Evolutionary conservation across 1,140 invertebrate species (phyloP).

Genomic region (Lasioglossum baleicum): DNA sequence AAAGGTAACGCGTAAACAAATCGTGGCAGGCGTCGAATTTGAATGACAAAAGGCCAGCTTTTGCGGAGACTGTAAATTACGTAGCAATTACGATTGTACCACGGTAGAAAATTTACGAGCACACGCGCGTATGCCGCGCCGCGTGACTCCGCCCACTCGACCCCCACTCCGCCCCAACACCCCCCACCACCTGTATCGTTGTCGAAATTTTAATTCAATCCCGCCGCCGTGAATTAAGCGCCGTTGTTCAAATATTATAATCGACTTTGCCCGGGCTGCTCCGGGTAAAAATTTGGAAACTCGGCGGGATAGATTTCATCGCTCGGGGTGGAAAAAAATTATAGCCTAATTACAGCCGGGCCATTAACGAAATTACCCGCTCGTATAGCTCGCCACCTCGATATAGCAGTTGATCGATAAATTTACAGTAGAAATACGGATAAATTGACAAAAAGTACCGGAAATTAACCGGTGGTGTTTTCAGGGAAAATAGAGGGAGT

Average conservation of each 20-base stretch:
- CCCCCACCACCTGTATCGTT: no score
- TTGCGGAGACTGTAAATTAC: constrained; percentile 40
- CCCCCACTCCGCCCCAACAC: no score
- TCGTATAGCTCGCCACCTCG: background rate
- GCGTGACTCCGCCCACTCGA: no score
- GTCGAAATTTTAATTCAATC: constrained; percentile 50
- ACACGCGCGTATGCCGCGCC: no score
- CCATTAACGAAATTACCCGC: constrained; percentile 1
- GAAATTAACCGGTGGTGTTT: constrained; percentile 29
- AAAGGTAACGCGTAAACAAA: constrained; percentile 29
- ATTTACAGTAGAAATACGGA: no score
- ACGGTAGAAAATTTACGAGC: constrained; percentile 36
- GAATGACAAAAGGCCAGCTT: constrained; percentile 34
- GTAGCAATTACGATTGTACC: constrained; percentile 26
- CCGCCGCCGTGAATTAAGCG: background rate
- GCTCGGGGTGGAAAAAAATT: no score
- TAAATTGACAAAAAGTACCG: no score
- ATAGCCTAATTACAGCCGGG: background rate
- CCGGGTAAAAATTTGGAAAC: constrained; percentile 6
- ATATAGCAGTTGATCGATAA: constrained; percentile 32
- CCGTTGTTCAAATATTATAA: background rate
- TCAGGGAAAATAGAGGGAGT: no score
- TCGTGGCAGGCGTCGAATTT: constrained; percentile 34
- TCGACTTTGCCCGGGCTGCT: background rate
- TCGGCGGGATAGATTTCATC: no score